These are phyloP conservation scores for Elaeidobius kamerunicus DNA, from an alignment of 2,888 invertebrate species.

Conservation along the genomic window DNA sequence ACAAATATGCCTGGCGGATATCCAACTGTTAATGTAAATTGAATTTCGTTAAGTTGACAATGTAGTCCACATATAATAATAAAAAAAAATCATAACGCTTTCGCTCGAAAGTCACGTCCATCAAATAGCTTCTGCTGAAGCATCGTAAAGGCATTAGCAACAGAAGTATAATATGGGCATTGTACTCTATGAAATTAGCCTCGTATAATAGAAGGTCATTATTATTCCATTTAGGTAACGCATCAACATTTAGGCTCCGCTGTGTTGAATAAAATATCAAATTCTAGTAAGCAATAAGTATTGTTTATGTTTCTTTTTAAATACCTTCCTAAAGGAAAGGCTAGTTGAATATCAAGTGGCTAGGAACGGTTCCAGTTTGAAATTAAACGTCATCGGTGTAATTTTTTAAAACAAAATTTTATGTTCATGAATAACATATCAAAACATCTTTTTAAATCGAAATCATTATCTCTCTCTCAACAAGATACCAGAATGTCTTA, in stretches of 20 bases:
- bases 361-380: too few relatives aligned
- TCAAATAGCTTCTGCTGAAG: too few relatives aligned
- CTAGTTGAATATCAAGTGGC: conserved; percentile 13
- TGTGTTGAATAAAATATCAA: conserved; percentile 25
- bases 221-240: conserved; percentile 17
- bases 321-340: conserved; percentile 12
- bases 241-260: conserved; percentile 12
- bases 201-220: conserved; percentile 1
- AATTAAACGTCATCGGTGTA: too few relatives aligned
- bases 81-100: too few relatives aligned
- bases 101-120: too few relatives aligned
- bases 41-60: too few relatives aligned
- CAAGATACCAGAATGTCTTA: too few relatives aligned
- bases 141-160: too few relatives aligned
- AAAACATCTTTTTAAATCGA: neutral
- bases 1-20: too few relatives aligned
- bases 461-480: too few relatives aligned
- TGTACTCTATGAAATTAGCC: conserved; percentile 10
- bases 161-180: conserved; percentile 5
- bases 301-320: conserved; percentile 24
- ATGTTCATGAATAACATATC: neutral
- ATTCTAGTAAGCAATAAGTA: conserved; percentile 21
- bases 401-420: too few relatives aligned
- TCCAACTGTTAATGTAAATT: too few relatives aligned
- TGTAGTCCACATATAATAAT: neutral